A percentile compares a stretch with the other conserved stretches of the same genome.
Conservation (phyloP, 2,888 invertebrate species). For the Lacanobia oleracea region DNA sequence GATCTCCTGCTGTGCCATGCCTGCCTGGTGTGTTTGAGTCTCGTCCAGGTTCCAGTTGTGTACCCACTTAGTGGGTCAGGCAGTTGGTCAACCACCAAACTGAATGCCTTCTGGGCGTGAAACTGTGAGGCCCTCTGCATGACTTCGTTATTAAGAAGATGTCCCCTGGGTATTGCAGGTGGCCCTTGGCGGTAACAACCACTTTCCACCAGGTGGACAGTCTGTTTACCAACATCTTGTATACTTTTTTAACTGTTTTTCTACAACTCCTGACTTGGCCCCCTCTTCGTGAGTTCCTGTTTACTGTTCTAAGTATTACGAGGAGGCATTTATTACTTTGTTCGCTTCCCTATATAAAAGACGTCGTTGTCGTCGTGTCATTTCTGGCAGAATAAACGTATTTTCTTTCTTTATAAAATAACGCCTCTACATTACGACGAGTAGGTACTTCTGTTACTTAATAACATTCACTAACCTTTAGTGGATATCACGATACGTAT, state of each 20-base stretch:
- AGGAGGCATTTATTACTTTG: constrained; percentile 9
- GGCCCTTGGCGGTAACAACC: not conserved
- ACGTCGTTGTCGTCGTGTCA: no score
- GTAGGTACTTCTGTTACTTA: constrained; percentile 13
- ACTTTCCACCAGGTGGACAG: not conserved
- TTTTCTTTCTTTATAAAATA: no score
- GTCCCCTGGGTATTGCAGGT: not conserved
- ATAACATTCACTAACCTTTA: constrained; percentile 36
- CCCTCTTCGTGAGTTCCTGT: not conserved
- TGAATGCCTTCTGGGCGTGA: not conserved
- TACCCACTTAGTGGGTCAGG: not conserved
- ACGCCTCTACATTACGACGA: constrained; percentile 11
- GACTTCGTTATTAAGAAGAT: not conserved
- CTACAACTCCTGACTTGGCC: not conserved
- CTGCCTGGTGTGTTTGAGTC: not conserved
- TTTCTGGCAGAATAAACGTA: no score
- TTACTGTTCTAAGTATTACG: constrained; percentile 16
- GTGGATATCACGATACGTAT: constrained; percentile 1
- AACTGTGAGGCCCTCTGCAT: not conserved
- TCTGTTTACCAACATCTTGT: not conserved
- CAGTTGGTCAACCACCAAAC: not conserved
- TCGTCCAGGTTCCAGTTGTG: not conserved
- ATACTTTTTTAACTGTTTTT: not conserved
- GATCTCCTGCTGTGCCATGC: not conserved
- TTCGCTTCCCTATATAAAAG: not conserved